Evolutionary conservation across 2,797 vertebrate species (phyloP).

Genomic region (Phalloptychus januarius): DNA sequence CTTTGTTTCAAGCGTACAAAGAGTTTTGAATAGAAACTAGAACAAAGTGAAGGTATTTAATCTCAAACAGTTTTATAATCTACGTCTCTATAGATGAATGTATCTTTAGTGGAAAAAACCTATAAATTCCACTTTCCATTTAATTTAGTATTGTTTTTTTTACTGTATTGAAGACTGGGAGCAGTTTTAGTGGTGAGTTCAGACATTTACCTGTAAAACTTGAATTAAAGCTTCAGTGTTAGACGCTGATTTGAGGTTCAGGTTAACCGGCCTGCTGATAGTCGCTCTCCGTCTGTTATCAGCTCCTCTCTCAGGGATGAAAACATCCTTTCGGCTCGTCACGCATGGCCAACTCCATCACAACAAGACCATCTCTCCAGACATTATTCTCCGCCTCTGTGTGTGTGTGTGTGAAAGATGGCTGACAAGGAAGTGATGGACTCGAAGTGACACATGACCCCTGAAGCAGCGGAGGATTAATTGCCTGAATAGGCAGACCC

Average conservation of each 20-base stretch:
- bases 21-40: too few species aligned
- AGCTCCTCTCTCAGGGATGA: constrained; percentile 62
- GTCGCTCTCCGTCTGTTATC: constrained; percentile 66
- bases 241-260: constrained; percentile 38
- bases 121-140: neutral
- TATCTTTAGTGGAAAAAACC: neutral
- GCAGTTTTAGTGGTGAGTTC: constrained; percentile 4
- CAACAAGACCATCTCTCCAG: constrained; percentile 61
- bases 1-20: too few species aligned
- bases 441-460: constrained; percentile 70
- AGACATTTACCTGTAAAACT: constrained; percentile 17
- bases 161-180: constrained; percentile 1
- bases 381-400: constrained; percentile 13
- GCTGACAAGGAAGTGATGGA: constrained; percentile 61
- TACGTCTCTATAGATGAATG: neutral
- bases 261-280: constrained; percentile 58
- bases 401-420: constrained; percentile 25
- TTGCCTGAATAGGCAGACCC: constrained; percentile 60
- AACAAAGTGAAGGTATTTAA: neutral
- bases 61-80: neutral
- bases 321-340: constrained; percentile 66
- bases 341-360: constrained; percentile 67
- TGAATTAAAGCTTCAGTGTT: constrained; percentile 23
- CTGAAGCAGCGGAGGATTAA: constrained; percentile 70
- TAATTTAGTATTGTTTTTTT: neutral